Conservation (phyloP, 2,113 vertebrate species). For the Thunnus maccoyii region DNA sequence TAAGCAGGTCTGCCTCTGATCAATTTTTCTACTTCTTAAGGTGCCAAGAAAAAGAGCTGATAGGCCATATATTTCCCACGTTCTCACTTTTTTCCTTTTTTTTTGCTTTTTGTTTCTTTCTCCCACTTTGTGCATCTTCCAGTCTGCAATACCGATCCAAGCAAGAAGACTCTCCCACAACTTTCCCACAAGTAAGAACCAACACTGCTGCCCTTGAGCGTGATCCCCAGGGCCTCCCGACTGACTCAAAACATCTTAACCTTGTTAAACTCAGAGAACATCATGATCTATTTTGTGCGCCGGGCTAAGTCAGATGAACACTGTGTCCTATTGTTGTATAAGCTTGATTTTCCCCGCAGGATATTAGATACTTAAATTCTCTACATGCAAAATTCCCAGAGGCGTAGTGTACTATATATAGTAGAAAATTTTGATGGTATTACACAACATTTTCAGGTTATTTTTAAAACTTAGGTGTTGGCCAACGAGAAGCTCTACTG, state of each 20-base stretch:
- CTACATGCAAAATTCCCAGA: slow-evolving; percentile 1
- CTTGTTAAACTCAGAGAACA: slow-evolving; percentile 53
- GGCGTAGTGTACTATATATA: background rate
- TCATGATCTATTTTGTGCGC: slow-evolving; percentile 8
- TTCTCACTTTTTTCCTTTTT: background rate
- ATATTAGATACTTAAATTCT: background rate
- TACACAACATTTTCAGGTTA: background rate
- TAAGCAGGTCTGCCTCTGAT: slow-evolving; percentile 2
- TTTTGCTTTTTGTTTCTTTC: slow-evolving; percentile 1
- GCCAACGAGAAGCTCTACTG: background rate
- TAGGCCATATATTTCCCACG: slow-evolving; percentile 6
- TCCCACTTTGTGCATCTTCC: slow-evolving; percentile 7
- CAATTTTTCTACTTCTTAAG: background rate
- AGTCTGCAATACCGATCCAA: slow-evolving; percentile 71
- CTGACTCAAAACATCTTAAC: slow-evolving; percentile 57
- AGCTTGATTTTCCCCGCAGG: slow-evolving; percentile 27
- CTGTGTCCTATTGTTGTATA: slow-evolving; percentile 11
- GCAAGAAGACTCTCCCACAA: slow-evolving; percentile 71
- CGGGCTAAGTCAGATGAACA: slow-evolving; percentile 16
- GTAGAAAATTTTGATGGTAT: background rate
- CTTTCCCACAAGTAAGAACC: slow-evolving; percentile 81
- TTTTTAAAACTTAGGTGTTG: background rate
- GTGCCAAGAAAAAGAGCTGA: background rate
- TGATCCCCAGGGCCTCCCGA: background rate
- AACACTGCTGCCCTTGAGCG: slow-evolving; percentile 2